Base-by-base conservation (phyloP, 2,888 invertebrate species). In the Tinea semifulvella region DNA sequence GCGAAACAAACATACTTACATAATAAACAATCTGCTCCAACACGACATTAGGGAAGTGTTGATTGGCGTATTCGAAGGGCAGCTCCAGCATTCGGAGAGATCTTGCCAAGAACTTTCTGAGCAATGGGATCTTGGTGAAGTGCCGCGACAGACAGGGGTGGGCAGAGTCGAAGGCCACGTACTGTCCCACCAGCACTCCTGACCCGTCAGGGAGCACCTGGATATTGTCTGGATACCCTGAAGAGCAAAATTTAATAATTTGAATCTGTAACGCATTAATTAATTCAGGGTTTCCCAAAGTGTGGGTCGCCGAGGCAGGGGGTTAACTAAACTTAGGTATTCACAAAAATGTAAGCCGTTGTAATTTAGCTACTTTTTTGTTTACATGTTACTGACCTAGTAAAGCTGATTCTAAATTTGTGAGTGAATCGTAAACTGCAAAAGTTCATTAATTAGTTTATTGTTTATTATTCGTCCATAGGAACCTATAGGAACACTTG, bases 181-280 rank as follows among this genome's bases (percentile, higher is more conserved):
- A 72, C 8, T 92, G 60, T 1, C 85, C 81, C 2, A 89, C 84
- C 52, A 90, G 80, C 52, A 90, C 72, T 14, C 91, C 91, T 3
- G 88, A 89, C 13, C 84, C 82, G 49, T 89, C 86, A 14, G 85
- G 84, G 17, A 79, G 54, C 1, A 54, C 55, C 11, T 70, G 70
- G 11, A 85, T 36, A 54, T 91, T 92, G 68, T 92, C 92, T 0
- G 90, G 89, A 8, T 84, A 48, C 43, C 86, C 82, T 80, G 58
- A 10, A 40, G n/a, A n/a, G 18, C 2, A 35, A 35, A 3, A 10
- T 50, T 10, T 16, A 10, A 43, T 31, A 46, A n/a, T n/a, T n/a
- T n/a, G n/a, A n/a, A n/a, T n/a, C n/a, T n/a, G n/a, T n/a, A n/a
- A n/a, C n/a, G n/a, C n/a, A n/a, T n/a, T n/a, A n/a, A n/a, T n/a